phyloP scores from a whole-genome alignment of 92 coral and sea anemone species.

The Hydrozoanthus gracilis region DNA sequence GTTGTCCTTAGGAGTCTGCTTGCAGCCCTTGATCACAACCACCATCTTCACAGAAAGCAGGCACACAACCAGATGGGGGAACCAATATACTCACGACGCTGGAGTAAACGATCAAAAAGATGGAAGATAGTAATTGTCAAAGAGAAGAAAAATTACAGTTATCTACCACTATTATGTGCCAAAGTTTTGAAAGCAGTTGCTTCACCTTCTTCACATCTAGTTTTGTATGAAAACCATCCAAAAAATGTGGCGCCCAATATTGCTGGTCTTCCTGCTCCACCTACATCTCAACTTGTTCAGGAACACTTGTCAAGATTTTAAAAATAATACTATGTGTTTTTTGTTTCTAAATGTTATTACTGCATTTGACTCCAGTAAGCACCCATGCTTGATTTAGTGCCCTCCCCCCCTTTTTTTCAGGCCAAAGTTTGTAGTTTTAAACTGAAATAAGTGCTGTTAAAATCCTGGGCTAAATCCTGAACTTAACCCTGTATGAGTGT shows the following conservation, averaged over 20 bases:
- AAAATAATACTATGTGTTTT: neutral
- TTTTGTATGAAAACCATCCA: constrained; percentile 22
- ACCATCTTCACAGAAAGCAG: constrained; percentile 46
- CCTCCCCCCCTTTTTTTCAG: no score
- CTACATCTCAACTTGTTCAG: constrained; percentile 36
- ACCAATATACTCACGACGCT: constrained; percentile 17
- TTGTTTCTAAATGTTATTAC: neutral
- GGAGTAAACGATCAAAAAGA: constrained; percentile 43
- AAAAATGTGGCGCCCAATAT: constrained; percentile 37
- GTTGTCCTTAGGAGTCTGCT: constrained; percentile 26
- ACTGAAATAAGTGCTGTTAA: no score
- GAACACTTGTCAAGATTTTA: constrained; percentile 44
- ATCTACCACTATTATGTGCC: constrained; percentile 47
- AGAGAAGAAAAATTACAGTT: constrained; percentile 11
- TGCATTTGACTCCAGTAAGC: no score
- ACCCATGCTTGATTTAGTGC: no score
- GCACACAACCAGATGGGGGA: constrained; percentile 22
- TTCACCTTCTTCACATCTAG: constrained; percentile 3
- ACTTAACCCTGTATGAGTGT: no score
- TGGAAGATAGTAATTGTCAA: constrained; percentile 42
- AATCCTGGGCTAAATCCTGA: no score
- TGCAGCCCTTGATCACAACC: constrained; percentile 47
- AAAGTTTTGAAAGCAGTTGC: constrained; percentile 15
- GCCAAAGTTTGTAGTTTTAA: no score
- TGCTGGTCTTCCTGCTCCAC: constrained; percentile 47